Conservation (phyloP, 2,888 invertebrate species). For the Protodeltote pygarga region DNA sequence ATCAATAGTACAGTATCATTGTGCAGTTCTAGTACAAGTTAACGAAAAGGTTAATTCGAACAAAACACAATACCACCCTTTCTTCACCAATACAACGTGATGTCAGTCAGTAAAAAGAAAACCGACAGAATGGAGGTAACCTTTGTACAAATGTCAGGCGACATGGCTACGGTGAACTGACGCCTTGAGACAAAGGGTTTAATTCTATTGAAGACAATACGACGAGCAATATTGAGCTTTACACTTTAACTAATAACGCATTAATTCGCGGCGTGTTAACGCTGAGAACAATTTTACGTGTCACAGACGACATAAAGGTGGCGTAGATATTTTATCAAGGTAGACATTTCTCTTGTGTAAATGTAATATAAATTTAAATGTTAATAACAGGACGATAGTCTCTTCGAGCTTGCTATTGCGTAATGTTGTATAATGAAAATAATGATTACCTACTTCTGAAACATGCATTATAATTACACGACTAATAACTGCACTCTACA, state of each 20-base stretch:
- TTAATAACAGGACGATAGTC: constrained; percentile 76
- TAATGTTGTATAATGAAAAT: constrained; percentile 72
- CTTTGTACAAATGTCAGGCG: constrained; percentile 85
- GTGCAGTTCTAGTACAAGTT: constrained; percentile 38
- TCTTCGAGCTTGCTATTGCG: constrained; percentile 62
- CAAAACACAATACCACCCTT: constrained; percentile 79
- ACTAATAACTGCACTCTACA: constrained; percentile 53
- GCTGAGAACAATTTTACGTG: constrained; percentile 60
- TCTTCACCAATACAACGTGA: constrained; percentile 72
- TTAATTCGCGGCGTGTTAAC: constrained; percentile 52
- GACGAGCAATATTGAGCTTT: constrained; percentile 67
- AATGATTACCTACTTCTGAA: constrained; percentile 68
- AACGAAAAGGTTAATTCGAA: constrained; percentile 74
- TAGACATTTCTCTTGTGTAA: constrained; percentile 71
- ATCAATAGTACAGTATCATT: constrained; percentile 21
- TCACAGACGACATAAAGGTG: constrained; percentile 69
- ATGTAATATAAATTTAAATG: constrained; percentile 77
- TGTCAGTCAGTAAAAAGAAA: constrained; percentile 81
- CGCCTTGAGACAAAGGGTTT: constrained; percentile 85
- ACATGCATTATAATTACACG: constrained; percentile 69
- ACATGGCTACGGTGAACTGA: constrained; percentile 72
- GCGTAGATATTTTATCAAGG: constrained; percentile 66
- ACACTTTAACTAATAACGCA: constrained; percentile 56
- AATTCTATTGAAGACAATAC: constrained; percentile 67
- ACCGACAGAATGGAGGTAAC: constrained; percentile 77